Evolutionary conservation across 30 jellyfish, hydroid and myxozoan genomes (phyloP).

Genomic region (Catostylus mosaicus): DNA sequence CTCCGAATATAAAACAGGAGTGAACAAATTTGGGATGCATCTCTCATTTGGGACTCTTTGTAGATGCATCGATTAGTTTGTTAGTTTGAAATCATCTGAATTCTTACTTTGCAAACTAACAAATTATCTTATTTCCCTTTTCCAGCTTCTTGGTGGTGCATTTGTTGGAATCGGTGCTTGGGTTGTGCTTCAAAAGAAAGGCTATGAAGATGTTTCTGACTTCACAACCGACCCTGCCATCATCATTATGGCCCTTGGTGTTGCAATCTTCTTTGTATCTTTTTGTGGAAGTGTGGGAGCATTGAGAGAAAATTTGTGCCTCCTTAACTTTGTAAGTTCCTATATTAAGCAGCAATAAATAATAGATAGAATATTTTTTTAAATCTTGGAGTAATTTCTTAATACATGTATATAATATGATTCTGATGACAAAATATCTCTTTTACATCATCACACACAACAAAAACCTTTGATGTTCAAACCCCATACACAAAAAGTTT

Average conservation of each 20-base stretch:
- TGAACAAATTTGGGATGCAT: too few relatives aligned
- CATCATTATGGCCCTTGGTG: conserved; percentile 84
- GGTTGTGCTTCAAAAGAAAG: conserved; percentile 92
- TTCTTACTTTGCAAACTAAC: background rate
- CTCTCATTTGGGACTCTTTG: too few relatives aligned
- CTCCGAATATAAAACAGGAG: too few relatives aligned
- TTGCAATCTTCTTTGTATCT: conserved; percentile 72
- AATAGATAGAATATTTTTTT: too few relatives aligned
- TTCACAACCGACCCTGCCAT: conserved; percentile 94
- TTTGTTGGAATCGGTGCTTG: conserved; percentile 95
- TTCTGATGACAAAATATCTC: too few relatives aligned
- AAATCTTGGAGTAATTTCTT: background rate
- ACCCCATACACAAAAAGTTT: too few relatives aligned
- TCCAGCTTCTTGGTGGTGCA: conserved; percentile 88
- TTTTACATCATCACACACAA: too few relatives aligned
- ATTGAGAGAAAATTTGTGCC: conserved; percentile 84
- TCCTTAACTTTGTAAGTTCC: conserved; percentile 69
- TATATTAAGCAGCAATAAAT: background rate
- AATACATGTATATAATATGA: too few relatives aligned
- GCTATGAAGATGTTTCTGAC: conserved; percentile 87
- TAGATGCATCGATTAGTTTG: background rate
- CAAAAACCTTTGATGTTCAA: too few relatives aligned
- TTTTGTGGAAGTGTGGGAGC: conserved; percentile 97
- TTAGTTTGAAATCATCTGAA: background rate
- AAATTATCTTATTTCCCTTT: background rate